phyloP scores from a whole-genome alignment of 2,113 vertebrate species.

The Anthoscopus minutus region DNA sequence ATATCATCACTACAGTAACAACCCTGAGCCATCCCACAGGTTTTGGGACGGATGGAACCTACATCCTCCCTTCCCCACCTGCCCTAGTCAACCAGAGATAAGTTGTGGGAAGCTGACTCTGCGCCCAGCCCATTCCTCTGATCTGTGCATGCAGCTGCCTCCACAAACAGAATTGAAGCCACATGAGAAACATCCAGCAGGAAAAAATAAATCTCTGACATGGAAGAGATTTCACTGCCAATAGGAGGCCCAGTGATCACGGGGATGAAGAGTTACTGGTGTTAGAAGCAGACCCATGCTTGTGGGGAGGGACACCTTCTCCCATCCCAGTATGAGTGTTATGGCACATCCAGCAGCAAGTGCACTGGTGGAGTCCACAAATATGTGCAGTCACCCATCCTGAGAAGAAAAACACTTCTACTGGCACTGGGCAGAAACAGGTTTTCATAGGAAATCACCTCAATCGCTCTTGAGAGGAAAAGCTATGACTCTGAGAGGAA shows the following conservation, averaged over 20 bases:
- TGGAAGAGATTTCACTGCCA: not conserved
- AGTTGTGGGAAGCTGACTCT: not conserved
- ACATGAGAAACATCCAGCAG: not conserved
- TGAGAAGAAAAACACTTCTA: not conserved
- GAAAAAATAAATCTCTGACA: not conserved
- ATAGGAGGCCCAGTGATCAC: not conserved
- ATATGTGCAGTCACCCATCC: not conserved
- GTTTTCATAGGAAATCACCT: not conserved
- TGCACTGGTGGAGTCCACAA: not conserved
- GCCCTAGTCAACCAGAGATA: not conserved
- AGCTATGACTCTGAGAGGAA: not conserved
- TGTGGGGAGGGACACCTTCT: not conserved
- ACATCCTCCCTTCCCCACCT: not conserved
- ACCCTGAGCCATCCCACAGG: not conserved
- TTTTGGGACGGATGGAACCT: not conserved
- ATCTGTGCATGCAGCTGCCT: not conserved
- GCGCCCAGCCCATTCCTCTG: not conserved
- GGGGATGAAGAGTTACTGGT: not conserved
- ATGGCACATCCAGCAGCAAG: not conserved
- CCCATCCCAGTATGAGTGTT: not conserved
- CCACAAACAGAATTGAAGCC: not conserved
- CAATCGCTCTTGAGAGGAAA: not conserved
- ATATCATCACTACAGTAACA: slow-evolving; percentile 4
- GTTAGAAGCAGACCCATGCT: not conserved
- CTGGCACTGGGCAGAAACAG: not conserved